Base-by-base conservation (phyloP, 2,888 invertebrate species). In the Ectemnius cavifrons region DNA sequence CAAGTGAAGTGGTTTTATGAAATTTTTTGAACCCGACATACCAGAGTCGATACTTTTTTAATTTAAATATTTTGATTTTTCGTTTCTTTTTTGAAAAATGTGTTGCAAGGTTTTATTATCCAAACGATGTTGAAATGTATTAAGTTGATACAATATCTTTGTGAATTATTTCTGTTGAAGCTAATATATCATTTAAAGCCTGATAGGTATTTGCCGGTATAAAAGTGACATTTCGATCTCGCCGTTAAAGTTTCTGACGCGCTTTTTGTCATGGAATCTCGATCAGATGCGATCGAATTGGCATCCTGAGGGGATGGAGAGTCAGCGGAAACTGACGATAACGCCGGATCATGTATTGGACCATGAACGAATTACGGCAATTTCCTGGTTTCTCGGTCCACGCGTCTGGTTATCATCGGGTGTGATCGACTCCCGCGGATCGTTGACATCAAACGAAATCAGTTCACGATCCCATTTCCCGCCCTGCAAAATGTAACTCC, bases 321-420 rank as follows among this genome's bases (percentile, higher is more conserved):
- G 61, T 57, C 66, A 60, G 57, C 69, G 79, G 77, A 77, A 79
- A 73, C 75, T 61, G 68, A 73, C 74, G 73, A 79, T 77, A 77
- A 75, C 64, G 70, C 73, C 63, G 49, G 70, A 59, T 67, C 73
- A 67, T 66, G 64, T 72, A 77, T 80, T 69, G 75, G 65, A 71
- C 68, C 69, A 20, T 73, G 76, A 61, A 62, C 73, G 78, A 77
- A 76, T 81, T 79, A 78, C 78, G 78, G 68, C 82, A 79, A 84
- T 83, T 80, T 83, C 82, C 82, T 77, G 74, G 76, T 27, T 47
- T 52, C 64, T 46, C 62, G 60, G 37, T n/a, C 20, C 67, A 67
- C 58, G 45, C 62, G 57, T 65, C 70, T 71, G 73, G 73, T 71
- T 77, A 74, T 73, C 73, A 77, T 52, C 52, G 64, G 37, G 8